Evolutionary conservation across 2,797 vertebrate species (phyloP), one percentile per base, ranked within the genome.

Genomic region (Lithobates sylvaticus): DNA sequence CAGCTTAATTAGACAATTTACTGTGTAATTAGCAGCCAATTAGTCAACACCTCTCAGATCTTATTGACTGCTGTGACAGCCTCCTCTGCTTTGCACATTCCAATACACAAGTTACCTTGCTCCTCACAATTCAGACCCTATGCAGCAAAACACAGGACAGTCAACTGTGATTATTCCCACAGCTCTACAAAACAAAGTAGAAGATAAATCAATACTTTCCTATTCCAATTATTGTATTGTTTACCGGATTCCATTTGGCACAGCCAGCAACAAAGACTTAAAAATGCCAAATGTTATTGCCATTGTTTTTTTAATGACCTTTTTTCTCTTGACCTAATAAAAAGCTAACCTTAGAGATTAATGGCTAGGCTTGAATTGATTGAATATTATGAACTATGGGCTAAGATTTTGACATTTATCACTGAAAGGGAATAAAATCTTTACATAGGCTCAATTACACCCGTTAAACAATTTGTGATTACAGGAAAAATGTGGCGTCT

Each of bases 1-100:
- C 94, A 95, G 94, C 96, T 96, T 98, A 97, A 97, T 98, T 97
- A 97, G 95, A 97, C 95, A 97, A 97, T 98, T 97, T 96, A 97
- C 95, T 96, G 95, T 96, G 96, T 97, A 98, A 99, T 99, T 98
- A 97, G 96, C 93, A 96, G 95, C 95, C 95, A 98, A 97, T 98
- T 97, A 97, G 96, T 95, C 93, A 96, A 96, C 95, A 96, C 95
- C 96, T 97, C 96, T 97, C 96, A 96, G 96, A 97, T 96, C 95
- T 94, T 94, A 95, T 93, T 96, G 94, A 96, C 95, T 95, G 94
- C 95, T 95, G 95, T 95, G 95, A 95, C 94, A 94, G 94, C 91
- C 93, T 94, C 93, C 92, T 93, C 84, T 91, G 93, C 93, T 93
- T 92, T 92, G 91, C 91, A 90, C 94, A 93, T 95, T 95, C 92